These are phyloP conservation scores for Sminthurides aquaticus DNA, from an alignment of 2,888 invertebrate species.

Conservation along the genomic window DNA sequence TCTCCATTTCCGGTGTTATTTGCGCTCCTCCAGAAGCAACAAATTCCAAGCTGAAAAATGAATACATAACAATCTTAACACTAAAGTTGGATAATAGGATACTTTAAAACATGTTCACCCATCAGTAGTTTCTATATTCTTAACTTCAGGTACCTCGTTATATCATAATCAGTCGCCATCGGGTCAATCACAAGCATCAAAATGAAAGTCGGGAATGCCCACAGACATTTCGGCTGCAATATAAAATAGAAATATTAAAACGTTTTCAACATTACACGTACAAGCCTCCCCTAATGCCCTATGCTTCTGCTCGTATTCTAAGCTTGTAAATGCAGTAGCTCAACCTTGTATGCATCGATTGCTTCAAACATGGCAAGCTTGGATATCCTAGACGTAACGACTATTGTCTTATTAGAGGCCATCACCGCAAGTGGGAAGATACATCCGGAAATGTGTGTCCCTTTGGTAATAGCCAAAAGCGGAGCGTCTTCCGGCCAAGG, in stretches of 20 bases:
- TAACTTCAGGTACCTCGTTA: slow-evolving; percentile 17
- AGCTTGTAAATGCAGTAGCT: background rate
- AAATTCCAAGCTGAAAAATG: slow-evolving; percentile 17
- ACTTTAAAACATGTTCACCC: too few species aligned
- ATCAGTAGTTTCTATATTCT: too few species aligned
- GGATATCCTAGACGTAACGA: slow-evolving; percentile 29
- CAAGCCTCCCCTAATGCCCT: background rate
- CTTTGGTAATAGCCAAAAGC: slow-evolving; percentile 34
- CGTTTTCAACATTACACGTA: background rate
- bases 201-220: slow-evolving; percentile 39
- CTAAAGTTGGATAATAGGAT: too few species aligned
- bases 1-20: slow-evolving; percentile 32
- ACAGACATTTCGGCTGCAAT: slow-evolving; percentile 34
- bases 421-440: slow-evolving; percentile 28
- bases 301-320: too few species aligned
- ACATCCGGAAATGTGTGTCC: slow-evolving; percentile 36
- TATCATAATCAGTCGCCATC: slow-evolving; percentile 30
- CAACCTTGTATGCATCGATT: slow-evolving; percentile 33
- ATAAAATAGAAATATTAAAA: background rate
- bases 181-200: slow-evolving; percentile 32
- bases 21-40: slow-evolving; percentile 28
- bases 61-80: background rate
- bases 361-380: slow-evolving; percentile 32
- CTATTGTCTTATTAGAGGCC: slow-evolving; percentile 13
- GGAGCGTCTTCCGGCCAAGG: slow-evolving; percentile 23